Evolutionary conservation across 2,888 invertebrate species (phyloP), one percentile per base, ranked within the genome.

Genomic region (Leucophora obtusa): DNA sequence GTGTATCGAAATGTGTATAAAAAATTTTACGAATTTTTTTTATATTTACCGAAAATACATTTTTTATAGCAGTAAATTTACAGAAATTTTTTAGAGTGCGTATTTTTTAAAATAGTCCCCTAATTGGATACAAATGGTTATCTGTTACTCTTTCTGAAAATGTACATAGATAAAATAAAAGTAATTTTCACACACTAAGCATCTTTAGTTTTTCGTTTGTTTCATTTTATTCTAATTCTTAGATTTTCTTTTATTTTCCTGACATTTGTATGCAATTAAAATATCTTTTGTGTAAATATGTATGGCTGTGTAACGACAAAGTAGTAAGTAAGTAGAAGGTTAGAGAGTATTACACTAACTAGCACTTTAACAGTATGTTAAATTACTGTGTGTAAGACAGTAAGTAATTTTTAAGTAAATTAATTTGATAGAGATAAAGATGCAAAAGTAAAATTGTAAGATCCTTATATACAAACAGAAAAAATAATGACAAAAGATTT

Each of bases 181-280:
- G 14, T 14, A n/a, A 43, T 43, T 47, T 47, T 47, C 6, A 47
- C n/a, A n/a, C 1, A 14, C n/a, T n/a, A 47, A 47, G n/a, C 14
- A 15, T 47, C n/a, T 47, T 58, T 58, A 6, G n/a, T 60, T 15
- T 35, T 21, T 18, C 17, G 7, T 53, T 59, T 50, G 5, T 51
- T 35, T 28, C 15, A 8, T 47, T 62, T 65, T 21, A 54, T 54
- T 43, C 15, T 62, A 50, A 28, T 53, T 63, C 38, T 35, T 62
- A 51, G 15, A 75, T 63, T 17, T 69, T 54, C 28, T 68, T 54
- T n/a, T 11, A 58, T 59, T 43, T 65, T 43, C 38, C 18, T 69
- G 56, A 47, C 70, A 71, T 59, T 66, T 65, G 54, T 53, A 60
- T 66, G 71, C 65, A 77, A 77, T 77, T 77, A 77, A 71, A 66